phyloP scores from a whole-genome alignment of 2,797 vertebrate genomes.

The Orientallactaga sibirica region DNA sequence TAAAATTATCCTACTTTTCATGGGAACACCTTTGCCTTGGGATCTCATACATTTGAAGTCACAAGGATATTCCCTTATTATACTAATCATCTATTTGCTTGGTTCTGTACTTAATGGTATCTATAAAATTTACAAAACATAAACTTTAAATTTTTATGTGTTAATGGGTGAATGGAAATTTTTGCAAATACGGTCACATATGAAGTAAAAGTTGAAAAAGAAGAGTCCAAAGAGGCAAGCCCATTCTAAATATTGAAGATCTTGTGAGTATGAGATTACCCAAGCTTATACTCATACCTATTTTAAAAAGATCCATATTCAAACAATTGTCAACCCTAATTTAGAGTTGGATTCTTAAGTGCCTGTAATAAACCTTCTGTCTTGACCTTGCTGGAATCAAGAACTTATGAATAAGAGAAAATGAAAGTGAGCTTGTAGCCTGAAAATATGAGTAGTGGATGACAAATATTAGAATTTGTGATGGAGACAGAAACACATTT shows the following conservation, averaged over 20 bases:
- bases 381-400: neutral
- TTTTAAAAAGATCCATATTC: neutral
- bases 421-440: neutral
- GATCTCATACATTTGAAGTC: neutral
- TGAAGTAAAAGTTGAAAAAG: neutral
- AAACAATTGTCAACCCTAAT: neutral
- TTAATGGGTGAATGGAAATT: neutral
- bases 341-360: neutral
- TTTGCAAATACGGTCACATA: neutral
- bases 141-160: neutral
- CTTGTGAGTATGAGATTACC: neutral
- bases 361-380: neutral
- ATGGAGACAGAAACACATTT: neutral
- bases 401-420: neutral
- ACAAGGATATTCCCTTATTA: neutral
- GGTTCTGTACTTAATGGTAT: neutral
- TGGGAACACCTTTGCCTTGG: neutral
- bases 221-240: neutral
- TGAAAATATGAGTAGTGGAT: neutral
- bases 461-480: neutral
- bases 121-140: neutral
- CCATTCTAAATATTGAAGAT: neutral
- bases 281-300: neutral
- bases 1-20: neutral
- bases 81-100: neutral